Conservation (phyloP, 2,113 vertebrate species). For the Notechis scutatus region DNA sequence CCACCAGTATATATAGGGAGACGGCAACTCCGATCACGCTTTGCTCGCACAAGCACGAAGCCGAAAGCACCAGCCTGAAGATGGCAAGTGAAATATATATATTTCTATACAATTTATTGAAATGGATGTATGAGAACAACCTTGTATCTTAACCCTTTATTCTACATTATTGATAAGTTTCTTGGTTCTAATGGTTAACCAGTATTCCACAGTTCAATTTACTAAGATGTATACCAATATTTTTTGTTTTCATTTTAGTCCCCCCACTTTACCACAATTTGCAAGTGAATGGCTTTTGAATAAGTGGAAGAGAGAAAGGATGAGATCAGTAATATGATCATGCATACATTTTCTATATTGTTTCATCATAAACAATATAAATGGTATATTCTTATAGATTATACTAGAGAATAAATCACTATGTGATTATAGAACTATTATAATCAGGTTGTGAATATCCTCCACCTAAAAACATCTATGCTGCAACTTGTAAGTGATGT, state of each 20-base stretch:
- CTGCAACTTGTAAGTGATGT: background rate
- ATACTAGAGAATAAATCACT: background rate
- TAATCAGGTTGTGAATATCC: background rate
- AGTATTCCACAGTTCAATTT: conserved; percentile 61
- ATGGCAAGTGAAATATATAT: too few relatives aligned
- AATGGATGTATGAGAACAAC: conserved; percentile 72
- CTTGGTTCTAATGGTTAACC: conserved; percentile 62
- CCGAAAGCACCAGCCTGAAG: too few relatives aligned
- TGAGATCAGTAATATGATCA: conserved; percentile 51
- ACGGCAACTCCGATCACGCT: too few relatives aligned
- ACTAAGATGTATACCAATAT: conserved; percentile 49
- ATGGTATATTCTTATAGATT: background rate
- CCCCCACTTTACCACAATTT: conserved; percentile 32
- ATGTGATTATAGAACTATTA: background rate
- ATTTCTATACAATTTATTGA: conserved; percentile 70
- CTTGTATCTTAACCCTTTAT: conserved; percentile 9
- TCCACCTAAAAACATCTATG: background rate
- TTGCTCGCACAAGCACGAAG: too few relatives aligned
- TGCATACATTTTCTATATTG: background rate
- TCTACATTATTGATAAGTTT: background rate
- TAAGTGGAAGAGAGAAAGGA: conserved; percentile 43
- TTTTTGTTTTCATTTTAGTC: conserved; percentile 32
- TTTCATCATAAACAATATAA: background rate
- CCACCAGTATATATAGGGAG: too few relatives aligned
- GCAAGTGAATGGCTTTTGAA: conserved; percentile 65